Evolutionary conservation across 2,797 vertebrate genomes (phyloP).

Genomic region (Phrynocephalus forsythii): DNA sequence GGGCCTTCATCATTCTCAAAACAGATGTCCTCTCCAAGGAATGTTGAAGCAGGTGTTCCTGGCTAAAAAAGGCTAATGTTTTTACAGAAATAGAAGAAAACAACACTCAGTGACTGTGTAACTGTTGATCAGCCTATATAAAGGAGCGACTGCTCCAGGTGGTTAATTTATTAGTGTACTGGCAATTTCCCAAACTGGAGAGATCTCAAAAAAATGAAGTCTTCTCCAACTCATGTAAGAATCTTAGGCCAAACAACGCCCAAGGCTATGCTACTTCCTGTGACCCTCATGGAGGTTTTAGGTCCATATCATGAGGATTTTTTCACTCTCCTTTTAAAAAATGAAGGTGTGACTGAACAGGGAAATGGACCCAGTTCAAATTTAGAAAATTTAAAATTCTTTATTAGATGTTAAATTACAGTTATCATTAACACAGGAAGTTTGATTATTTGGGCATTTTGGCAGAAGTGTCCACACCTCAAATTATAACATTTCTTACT

Average conservation of each 20-base stretch:
- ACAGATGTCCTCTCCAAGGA: constrained; percentile 34
- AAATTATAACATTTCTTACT: too few relatives aligned
- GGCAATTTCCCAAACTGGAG: neutral
- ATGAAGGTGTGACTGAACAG: neutral
- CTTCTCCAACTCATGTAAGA: neutral
- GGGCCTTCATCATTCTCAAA: constrained; percentile 14
- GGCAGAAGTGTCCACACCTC: too few relatives aligned
- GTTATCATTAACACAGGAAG: too few relatives aligned
- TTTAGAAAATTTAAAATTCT: too few relatives aligned
- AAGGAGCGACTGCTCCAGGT: constrained; percentile 26
- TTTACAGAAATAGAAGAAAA: constrained; percentile 43
- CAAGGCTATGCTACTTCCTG: neutral
- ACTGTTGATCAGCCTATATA: constrained; percentile 23
- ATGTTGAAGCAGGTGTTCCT: constrained; percentile 34
- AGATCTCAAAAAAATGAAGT: neutral
- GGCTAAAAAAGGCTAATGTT: constrained; percentile 37
- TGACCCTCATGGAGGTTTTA: neutral
- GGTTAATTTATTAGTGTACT: constrained; percentile 30
- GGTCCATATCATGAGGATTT: neutral
- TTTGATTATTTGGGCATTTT: too few relatives aligned
- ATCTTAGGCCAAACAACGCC: neutral
- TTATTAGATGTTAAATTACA: too few relatives aligned
- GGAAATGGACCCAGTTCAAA: neutral
- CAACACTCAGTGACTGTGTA: constrained; percentile 12
- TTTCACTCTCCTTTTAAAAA: neutral